phyloP scores from a whole-genome alignment of 1,140 invertebrate genomes.

The Ceratosolen solmsi region DNA sequence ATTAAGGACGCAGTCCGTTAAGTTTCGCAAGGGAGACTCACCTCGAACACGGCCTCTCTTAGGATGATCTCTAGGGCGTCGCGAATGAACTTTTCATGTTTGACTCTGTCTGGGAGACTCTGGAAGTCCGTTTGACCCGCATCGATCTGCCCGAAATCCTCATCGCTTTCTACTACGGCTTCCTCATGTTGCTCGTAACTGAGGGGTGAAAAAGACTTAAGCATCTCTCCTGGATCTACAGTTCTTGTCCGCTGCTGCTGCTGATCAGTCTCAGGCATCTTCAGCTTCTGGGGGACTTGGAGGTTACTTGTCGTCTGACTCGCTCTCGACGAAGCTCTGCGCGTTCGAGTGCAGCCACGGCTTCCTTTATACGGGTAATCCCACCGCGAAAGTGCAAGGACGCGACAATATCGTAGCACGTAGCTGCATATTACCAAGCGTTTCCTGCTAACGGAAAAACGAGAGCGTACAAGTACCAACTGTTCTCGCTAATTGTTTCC shows the following conservation, averaged over 20 bases:
- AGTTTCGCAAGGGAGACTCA: constrained; percentile 57
- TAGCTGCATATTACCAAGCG: background rate
- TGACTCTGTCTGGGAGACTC: constrained; percentile 74
- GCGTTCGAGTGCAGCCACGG: constrained; percentile 56
- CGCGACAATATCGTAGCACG: background rate
- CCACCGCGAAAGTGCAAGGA: constrained; percentile 46
- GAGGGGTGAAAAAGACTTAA: background rate
- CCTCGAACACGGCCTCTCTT: constrained; percentile 83
- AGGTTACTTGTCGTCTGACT: background rate
- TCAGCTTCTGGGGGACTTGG: background rate
- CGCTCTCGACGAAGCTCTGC: constrained; percentile 42
- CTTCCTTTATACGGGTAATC: constrained; percentile 70
- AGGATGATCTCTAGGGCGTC: constrained; percentile 81
- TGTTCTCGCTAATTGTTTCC: background rate
- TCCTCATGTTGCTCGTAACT: background rate
- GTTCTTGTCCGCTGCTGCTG: background rate
- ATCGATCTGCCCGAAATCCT: background rate
- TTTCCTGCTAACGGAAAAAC: constrained; percentile 27
- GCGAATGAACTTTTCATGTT: constrained; percentile 82
- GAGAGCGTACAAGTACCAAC: background rate
- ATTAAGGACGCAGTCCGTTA: background rate
- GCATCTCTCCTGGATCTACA: background rate
- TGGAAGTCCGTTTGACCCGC: constrained; percentile 20
- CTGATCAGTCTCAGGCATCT: constrained; percentile 61
- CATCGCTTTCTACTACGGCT: background rate